Evolutionary conservation across 30 jellyfish, hydroid and myxozoan genomes (phyloP).

Genomic region (Pelagia noctiluca): DNA sequence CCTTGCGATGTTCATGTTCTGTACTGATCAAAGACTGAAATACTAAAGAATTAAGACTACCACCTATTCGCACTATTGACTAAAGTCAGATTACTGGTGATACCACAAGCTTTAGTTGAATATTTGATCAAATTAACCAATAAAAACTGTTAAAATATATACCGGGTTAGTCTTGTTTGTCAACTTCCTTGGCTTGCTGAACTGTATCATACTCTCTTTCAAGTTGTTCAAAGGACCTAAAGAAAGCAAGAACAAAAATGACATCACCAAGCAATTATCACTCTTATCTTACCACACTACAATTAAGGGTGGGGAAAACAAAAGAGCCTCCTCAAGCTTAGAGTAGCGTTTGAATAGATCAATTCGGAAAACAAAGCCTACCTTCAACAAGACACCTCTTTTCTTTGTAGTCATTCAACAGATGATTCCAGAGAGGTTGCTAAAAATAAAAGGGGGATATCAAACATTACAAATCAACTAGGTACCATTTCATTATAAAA

Average conservation of each 20-base stretch:
- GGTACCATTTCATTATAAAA: not conserved
- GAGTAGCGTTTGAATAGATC: too few relatives aligned
- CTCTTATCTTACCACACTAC: too few relatives aligned
- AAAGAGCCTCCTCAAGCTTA: too few relatives aligned
- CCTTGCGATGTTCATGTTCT: too few relatives aligned
- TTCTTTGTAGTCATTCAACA: slow-evolving; percentile 96
- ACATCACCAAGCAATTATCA: too few relatives aligned
- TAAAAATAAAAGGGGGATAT: slow-evolving; percentile 18
- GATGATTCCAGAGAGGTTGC: slow-evolving; percentile 98
- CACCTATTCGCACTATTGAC: too few relatives aligned
- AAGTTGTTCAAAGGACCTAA: slow-evolving; percentile 94
- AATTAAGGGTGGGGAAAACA: too few relatives aligned
- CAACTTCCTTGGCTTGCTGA: slow-evolving; percentile 97
- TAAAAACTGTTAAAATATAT: not conserved
- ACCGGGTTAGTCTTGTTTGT: slow-evolving; percentile 94
- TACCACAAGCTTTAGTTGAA: too few relatives aligned
- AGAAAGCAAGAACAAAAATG: not conserved
- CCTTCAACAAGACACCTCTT: slow-evolving; percentile 98
- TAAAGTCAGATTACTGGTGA: too few relatives aligned
- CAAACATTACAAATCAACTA: not conserved
- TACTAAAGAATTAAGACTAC: too few relatives aligned
- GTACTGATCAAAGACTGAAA: too few relatives aligned
- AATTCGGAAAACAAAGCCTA: not conserved
- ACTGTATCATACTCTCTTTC: slow-evolving; percentile 97
- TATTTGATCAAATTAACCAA: too few relatives aligned